Base-by-base conservation (phyloP, 2,888 invertebrate genomes). In the Drosophila affinis region DNA sequence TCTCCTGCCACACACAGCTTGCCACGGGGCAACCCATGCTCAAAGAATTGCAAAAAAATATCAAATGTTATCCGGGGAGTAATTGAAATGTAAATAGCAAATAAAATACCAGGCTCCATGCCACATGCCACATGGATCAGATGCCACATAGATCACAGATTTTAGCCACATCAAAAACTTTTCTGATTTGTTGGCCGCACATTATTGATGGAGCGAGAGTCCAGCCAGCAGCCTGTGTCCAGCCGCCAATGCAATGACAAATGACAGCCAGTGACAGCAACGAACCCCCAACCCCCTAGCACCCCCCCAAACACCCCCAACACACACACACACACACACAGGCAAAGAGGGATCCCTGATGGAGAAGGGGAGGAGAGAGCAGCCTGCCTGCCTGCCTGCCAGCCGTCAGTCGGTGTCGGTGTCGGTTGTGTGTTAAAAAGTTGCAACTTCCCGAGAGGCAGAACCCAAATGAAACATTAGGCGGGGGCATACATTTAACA, bases 51-150 rank as follows among this genome's bases (percentile, higher is more conserved):
- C 61, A 67, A 60, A 67, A 60, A 39, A 49, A 67, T 49, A 39
- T 51, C 58, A 60, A 52, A 57, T 71, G 48, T 17, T 21, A 9
- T 44, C 47, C 48, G 55, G 56, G 39, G 75, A 76, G 81, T 83
- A 83, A 83, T 86, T 83, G 83, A 86, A 83, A 79, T 86, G 78
- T 86, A 83, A 83, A 86, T 86, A 72, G 70, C 72, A 73, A 72
- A 82, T 73, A 77, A 85, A 85, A 32, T 75, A 24, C 24, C 27
- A 27, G 0, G 27, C 27, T 7, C 2, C 29, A 7, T 72, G 18
- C 45, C 29, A 17, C 27, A 51, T 24, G 51, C 53, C 64, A 0
- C 32, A 34, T 56, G 21, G 18, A 18, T 4, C 24, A 24, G 4
- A 24, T 24, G 24, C 46, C 63, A 24, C 17, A 9, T 18, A 12